Evolutionary conservation across 2,113 vertebrate species (phyloP).

Genomic region (Callorhinus ursinus): DNA sequence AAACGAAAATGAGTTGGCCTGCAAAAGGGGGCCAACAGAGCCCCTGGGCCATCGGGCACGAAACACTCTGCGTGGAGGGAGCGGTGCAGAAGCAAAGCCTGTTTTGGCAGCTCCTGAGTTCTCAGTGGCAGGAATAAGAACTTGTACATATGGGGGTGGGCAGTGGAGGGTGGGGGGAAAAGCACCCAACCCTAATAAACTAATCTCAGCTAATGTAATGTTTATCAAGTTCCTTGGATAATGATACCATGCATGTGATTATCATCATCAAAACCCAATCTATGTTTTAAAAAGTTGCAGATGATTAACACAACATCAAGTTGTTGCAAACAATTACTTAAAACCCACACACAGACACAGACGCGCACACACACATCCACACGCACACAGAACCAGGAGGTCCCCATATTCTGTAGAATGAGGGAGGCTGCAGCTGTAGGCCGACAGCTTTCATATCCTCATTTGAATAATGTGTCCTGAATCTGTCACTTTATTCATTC

Average conservation of each 20-base stretch:
- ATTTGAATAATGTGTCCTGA: conserved; percentile 99
- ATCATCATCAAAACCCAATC: conserved; percentile 87
- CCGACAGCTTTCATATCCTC: conserved; percentile 95
- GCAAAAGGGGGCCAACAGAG: conserved; percentile 69
- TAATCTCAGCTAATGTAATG: conserved; percentile 86
- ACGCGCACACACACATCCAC: conserved; percentile 26
- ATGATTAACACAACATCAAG: conserved; percentile 88
- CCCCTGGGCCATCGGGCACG: conserved; percentile 51
- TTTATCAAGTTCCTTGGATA: conserved; percentile 86
- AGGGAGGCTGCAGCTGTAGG: conserved; percentile 93
- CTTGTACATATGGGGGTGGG: conserved; percentile 62
- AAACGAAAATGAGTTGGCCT: conserved; percentile 68
- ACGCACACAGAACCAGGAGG: conserved; percentile 86
- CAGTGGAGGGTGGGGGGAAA: not conserved
- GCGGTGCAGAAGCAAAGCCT: rapidly evolving
- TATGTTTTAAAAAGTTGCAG: conserved; percentile 82
- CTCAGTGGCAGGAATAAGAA: conserved; percentile 77
- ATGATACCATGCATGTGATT: conserved; percentile 85
- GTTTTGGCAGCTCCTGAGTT: conserved; percentile 37
- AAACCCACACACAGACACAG: conserved; percentile 51
- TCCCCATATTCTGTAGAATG: conserved; percentile 92
- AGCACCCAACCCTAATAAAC: conserved; percentile 76
- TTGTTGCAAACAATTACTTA: conserved; percentile 88
- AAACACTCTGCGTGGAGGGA: not conserved
- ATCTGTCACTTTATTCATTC: conserved; percentile 96